These are phyloP conservation scores for Channa maculata DNA, from an alignment of 2,113 vertebrate genomes.

Conservation along the genomic window DNA sequence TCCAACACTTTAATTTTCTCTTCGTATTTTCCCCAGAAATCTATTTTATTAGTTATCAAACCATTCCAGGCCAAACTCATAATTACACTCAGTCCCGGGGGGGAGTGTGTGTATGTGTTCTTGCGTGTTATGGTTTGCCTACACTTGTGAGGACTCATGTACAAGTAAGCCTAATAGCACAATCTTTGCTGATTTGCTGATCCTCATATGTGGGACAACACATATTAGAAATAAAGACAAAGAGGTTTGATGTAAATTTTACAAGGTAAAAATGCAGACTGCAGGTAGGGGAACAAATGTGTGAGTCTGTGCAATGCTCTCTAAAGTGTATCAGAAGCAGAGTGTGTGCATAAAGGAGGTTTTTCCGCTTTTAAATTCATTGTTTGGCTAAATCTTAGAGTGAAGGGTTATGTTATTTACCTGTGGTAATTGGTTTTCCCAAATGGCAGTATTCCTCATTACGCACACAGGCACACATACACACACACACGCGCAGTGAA, in stretches of 20 bases:
- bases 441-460: constrained; percentile 58
- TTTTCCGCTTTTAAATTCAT: constrained; percentile 33
- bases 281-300: background rate
- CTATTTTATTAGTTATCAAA: constrained; percentile 72
- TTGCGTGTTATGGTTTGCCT: constrained; percentile 4
- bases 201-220: constrained; percentile 11
- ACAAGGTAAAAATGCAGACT: constrained; percentile 1
- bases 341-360: background rate
- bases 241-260: constrained; percentile 10
- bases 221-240: constrained; percentile 17
- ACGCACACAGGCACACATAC: constrained; percentile 13
- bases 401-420: constrained; percentile 67
- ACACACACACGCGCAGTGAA: constrained; percentile 17
- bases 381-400: constrained; percentile 49
- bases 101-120: constrained; percentile 19
- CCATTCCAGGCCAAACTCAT: constrained; percentile 64
- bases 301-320: background rate
- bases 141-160: constrained; percentile 16
- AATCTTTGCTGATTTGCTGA: background rate
- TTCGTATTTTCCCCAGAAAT: constrained; percentile 61
- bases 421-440: constrained; percentile 71
- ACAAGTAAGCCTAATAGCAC: background rate
- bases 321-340: background rate
- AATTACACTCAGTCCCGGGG: constrained; percentile 54
- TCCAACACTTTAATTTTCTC: constrained; percentile 62